Conservation (phyloP, 2,888 invertebrate species). For the Lepidocyrtinus sp. region DNA sequence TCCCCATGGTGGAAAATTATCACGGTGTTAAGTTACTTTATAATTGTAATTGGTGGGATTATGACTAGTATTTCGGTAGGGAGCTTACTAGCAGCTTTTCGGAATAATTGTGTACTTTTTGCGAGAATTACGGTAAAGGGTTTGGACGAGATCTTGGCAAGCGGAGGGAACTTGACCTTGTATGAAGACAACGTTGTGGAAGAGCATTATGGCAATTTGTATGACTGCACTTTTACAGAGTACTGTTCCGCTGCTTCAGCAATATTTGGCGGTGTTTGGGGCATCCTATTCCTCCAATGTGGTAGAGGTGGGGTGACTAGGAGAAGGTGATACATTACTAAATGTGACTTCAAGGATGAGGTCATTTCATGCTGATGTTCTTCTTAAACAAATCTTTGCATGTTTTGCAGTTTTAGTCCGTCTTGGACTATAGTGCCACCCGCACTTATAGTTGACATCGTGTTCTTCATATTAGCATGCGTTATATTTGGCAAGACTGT, state of each 20-base stretch:
- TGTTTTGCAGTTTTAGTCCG: background rate
- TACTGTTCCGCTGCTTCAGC: slow-evolving; percentile 38
- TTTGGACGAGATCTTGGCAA: slow-evolving; percentile 37
- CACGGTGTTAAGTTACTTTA: slow-evolving; percentile 37
- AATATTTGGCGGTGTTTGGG: slow-evolving; percentile 37
- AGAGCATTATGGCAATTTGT: slow-evolving; percentile 26
- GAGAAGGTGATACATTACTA: slow-evolving; percentile 32
- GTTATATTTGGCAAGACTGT: slow-evolving; percentile 41
- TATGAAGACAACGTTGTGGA: slow-evolving; percentile 30
- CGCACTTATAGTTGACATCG: slow-evolving; percentile 30
- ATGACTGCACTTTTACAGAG: slow-evolving; percentile 40
- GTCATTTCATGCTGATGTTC: background rate
- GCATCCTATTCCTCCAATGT: slow-evolving; percentile 46
- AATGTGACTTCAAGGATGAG: background rate
- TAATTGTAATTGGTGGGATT: slow-evolving; percentile 32
- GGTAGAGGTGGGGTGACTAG: slow-evolving; percentile 44
- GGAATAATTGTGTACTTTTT: slow-evolving; percentile 42
- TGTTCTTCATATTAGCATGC: slow-evolving; percentile 43
- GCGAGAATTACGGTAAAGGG: slow-evolving; percentile 32
- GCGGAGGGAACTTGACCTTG: slow-evolving; percentile 21
- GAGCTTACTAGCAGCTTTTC: slow-evolving; percentile 38
- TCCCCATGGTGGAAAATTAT: slow-evolving; percentile 47
- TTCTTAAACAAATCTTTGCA: background rate
- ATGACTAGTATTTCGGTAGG: slow-evolving; percentile 40
- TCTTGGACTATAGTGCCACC: slow-evolving; percentile 51